Base-by-base conservation (phyloP, 2,113 vertebrate species). In the Pituophis catenifer region DNA sequence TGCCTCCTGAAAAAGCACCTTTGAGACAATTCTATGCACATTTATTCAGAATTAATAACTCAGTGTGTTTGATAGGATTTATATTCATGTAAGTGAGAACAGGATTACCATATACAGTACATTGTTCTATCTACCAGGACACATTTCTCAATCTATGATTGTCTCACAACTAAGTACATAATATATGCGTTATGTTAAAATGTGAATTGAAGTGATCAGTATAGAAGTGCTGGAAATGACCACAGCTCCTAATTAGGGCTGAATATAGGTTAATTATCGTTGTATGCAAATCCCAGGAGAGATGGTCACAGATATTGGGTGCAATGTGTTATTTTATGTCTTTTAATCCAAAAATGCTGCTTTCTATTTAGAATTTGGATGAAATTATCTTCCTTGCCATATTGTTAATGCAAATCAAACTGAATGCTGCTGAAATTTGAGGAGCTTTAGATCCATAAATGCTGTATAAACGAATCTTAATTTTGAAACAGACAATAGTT, bases 241-340 rank as follows among this genome's bases (percentile, higher is more conserved):
- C 95, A 95, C 93, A 96, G 53, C 89, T 94, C 94, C 8, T 90
- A 95, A 96, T 94, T 93, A 93, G 96, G 75, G n/a, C 89, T 92
- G 94, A 95, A 93, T 44, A 94, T 86, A 94, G 96, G 94, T 94
- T 96, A 95, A 95, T 96, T 97, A 97, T 94, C 93, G 90, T 91
- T 96, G 95, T 96, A 96, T 95, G 92, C 95, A 96, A 85, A 95
- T 48, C 95, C 94, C 95, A 94, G 33, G 95, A 96, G 95, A 97
- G 91, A 85, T 94, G 52, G 0, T 2, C 94, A 91, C 95, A 95
- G 96, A 96, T 94, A 94, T 95, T 86, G 70, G 70, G 89, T 93
- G 92, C 89, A 94, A 94, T 96, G 96, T 96, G 89, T 91, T 95
- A 48, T 86, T 96, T 96, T 95, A 92, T 94, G 90, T 93, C 94